Conservation (phyloP, 64 coral and sea anemone species). For the Stichodactyla mertensii region DNA sequence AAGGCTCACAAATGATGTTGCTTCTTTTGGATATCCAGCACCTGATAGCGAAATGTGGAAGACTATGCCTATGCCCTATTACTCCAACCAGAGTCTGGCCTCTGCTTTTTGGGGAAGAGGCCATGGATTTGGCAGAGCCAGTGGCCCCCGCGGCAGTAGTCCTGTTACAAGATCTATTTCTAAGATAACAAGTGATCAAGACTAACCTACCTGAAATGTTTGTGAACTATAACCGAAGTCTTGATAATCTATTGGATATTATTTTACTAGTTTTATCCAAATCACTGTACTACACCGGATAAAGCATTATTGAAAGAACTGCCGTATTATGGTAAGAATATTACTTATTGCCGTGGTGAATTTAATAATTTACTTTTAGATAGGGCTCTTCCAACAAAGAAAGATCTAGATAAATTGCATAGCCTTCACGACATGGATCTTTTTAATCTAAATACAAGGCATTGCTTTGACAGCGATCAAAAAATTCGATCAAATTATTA, state of each 20-base stretch:
- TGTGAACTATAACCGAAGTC: neutral
- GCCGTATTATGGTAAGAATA: slow-evolving; percentile 7
- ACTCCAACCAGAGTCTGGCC: too few species aligned
- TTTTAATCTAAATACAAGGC: slow-evolving; percentile 15
- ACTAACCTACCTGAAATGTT: too few species aligned
- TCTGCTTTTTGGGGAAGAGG: too few species aligned
- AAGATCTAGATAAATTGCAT: neutral
- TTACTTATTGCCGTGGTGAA: slow-evolving; percentile 1
- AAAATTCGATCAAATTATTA: neutral
- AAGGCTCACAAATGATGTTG: neutral
- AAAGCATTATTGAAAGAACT: slow-evolving; percentile 7
- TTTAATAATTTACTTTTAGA: slow-evolving; percentile 16
- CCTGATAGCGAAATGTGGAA: neutral
- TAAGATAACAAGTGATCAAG: too few species aligned
- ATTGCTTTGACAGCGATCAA: neutral
- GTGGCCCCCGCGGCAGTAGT: too few species aligned
- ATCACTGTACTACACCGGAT: neutral
- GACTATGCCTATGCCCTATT: neutral
- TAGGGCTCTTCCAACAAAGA: neutral
- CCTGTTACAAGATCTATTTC: too few species aligned
- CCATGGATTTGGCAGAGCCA: too few species aligned
- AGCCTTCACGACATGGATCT: slow-evolving; percentile 26
- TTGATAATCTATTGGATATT: neutral
- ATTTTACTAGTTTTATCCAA: neutral
- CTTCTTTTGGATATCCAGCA: neutral